Conservation (phyloP, 2,888 invertebrate species). For the Mythimna loreyi region DNA sequence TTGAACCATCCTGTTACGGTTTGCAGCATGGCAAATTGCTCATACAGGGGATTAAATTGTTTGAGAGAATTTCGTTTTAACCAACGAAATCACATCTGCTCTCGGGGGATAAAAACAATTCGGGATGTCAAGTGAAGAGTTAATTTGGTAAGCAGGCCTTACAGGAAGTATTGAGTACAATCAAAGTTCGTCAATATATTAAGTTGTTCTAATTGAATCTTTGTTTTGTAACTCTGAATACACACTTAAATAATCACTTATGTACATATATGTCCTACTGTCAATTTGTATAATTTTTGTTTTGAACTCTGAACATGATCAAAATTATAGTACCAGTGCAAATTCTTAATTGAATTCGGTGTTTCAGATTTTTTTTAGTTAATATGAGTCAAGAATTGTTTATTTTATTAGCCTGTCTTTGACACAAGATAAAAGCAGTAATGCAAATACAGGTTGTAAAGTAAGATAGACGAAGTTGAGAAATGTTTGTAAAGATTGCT, state of each 20-base stretch:
- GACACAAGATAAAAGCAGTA: slow-evolving; percentile 33
- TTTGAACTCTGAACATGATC: slow-evolving; percentile 22
- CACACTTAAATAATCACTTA: slow-evolving; percentile 15
- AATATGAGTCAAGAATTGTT: slow-evolving; percentile 25
- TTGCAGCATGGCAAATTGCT: slow-evolving; percentile 83
- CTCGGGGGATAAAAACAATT: slow-evolving; percentile 80
- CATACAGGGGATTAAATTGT: slow-evolving; percentile 75
- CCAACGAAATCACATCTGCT: slow-evolving; percentile 74
- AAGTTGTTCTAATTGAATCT: slow-evolving; percentile 34
- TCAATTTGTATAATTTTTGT: slow-evolving; percentile 51
- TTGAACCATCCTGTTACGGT: slow-evolving; percentile 82
- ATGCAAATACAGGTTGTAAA: slow-evolving; percentile 49
- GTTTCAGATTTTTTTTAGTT: slow-evolving; percentile 37
- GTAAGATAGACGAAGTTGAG: slow-evolving; percentile 39
- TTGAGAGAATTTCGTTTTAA: slow-evolving; percentile 77
- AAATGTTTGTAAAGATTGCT: slow-evolving; percentile 52
- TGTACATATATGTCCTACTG: slow-evolving; percentile 51
- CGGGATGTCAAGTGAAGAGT: slow-evolving; percentile 90
- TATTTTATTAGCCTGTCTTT: slow-evolving; percentile 66
- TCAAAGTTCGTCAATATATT: slow-evolving; percentile 38
- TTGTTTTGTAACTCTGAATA: slow-evolving; percentile 28
- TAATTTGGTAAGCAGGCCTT: slow-evolving; percentile 73
- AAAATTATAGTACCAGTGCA: slow-evolving; percentile 24
- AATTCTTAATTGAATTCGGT: slow-evolving; percentile 28
- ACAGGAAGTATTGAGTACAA: slow-evolving; percentile 47